Percentiles rank a stretch among this genome's conserved stretches.
Conservation (phyloP, 2,888 invertebrate genomes). For the Oligia strigilis region DNA sequence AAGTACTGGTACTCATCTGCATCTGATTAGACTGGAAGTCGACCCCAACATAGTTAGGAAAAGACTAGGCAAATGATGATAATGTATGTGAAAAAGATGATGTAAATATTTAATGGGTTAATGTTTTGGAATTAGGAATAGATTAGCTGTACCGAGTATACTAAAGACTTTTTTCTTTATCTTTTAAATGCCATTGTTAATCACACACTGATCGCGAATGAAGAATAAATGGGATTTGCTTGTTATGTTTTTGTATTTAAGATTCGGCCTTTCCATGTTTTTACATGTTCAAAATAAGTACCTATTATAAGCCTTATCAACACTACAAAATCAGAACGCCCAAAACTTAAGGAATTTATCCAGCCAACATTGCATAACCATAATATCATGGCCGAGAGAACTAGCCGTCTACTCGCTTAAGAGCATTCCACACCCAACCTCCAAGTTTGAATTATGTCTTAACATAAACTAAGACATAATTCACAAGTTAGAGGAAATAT, state of each 20-base stretch:
- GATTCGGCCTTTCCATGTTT: neutral
- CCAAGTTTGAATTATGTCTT: slow-evolving; percentile 59
- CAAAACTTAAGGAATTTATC: slow-evolving; percentile 40
- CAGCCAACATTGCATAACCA: slow-evolving; percentile 36
- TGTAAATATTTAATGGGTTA: neutral
- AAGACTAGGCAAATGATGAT: neutral
- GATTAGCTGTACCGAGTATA: neutral
- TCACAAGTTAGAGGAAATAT: slow-evolving; percentile 63
- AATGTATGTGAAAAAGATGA: neutral
- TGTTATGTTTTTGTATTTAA: neutral
- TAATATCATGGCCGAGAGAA: slow-evolving; percentile 30
- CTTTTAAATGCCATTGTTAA: neutral
- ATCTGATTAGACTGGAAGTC: neutral
- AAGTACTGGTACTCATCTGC: neutral
- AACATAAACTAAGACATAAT: slow-evolving; percentile 62
- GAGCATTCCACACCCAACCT: slow-evolving; percentile 51
- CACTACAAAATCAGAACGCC: slow-evolving; percentile 32
- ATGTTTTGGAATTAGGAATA: neutral
- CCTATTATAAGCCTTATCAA: neutral
- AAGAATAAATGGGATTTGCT: neutral
- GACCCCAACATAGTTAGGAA: neutral
- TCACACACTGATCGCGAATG: neutral
- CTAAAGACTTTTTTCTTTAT: neutral
- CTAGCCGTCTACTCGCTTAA: slow-evolving; percentile 45
- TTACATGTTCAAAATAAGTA: neutral